Evolutionary conservation across 1,140 invertebrate genomes (phyloP), one percentile per base, ranked within the genome.

Genomic region (Drosophila nigromelanica): DNA sequence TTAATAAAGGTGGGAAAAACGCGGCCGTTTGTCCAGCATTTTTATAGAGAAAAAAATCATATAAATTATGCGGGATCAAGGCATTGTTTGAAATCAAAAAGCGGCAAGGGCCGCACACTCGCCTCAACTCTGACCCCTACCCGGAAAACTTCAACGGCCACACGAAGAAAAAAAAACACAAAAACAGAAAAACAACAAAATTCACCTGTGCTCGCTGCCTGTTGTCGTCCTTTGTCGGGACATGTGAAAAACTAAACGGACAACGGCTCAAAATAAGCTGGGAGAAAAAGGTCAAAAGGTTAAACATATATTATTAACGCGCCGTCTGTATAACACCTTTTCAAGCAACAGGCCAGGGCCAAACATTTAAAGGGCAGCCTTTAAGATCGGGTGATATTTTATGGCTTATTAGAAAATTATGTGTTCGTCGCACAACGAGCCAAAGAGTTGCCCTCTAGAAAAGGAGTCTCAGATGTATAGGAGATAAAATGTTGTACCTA

Each of bases 381-480:
- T 74, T 56, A 54, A 48, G 30, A 55, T 43, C 71, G 76, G 67
- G 86, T 86, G 70, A 90, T 90, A 90, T 90, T 90, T 90, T 90
- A 90, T 90, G 40, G 86, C 76, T 90, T 90, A 90, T 90, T 90
- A 90, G 59, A 86, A 86, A 86, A 89, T 82, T 87, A 87, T 83
- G 39, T 74, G 64, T 54, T 18, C 27, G 27, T 27, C 27, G 27
- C 27, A 27, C 27, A 27, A 27, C 27, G 5, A 1, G 48, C 30
- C 56, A 55, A 55, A 48, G 40, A 40, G 73, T 60, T 60, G 30
- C 24, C 56, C 63, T 45, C 39, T 4, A 10, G 11, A 60, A 59
- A 80, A 69, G 47, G 51, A 50, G 39, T 66, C 43, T 30, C 5
- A 60, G 68, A 63, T 55, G 35, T 45, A 14, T 35, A 35, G 24